A percentile compares a stretch with the other conserved stretches of the same genome.
phyloP scores from a whole-genome alignment of 2,113 vertebrate genomes.

The Sylvilagus bachmani region DNA sequence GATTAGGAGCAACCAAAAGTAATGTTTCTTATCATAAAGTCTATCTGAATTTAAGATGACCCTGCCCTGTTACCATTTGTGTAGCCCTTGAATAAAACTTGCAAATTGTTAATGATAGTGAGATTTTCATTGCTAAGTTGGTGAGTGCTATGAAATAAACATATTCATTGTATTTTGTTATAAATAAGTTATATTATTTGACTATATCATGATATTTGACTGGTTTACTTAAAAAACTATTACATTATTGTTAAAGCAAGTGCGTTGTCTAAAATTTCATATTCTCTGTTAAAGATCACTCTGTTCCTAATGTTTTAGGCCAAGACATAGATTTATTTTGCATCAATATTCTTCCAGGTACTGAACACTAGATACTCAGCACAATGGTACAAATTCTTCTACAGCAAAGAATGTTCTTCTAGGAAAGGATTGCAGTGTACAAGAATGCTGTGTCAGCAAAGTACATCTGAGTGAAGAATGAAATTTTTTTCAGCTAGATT shows the following conservation, averaged over 20 bases:
- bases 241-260: not conserved
- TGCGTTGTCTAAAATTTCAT: not conserved
- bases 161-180: not conserved
- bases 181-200: not conserved
- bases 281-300: not conserved
- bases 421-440: slow-evolving; percentile 56
- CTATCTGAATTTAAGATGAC: not conserved
- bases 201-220: not conserved
- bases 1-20: not conserved
- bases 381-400: slow-evolving; percentile 65
- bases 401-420: slow-evolving; percentile 74
- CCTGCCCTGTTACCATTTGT: not conserved
- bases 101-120: not conserved
- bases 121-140: not conserved
- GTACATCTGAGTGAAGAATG: slow-evolving; percentile 58
- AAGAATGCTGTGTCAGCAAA: slow-evolving; percentile 73
- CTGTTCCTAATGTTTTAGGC: not conserved
- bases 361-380: not conserved
- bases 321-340: not conserved
- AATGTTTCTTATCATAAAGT: not conserved
- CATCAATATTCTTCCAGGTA: not conserved
- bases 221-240: not conserved
- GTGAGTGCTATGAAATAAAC: not conserved
- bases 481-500: slow-evolving; percentile 62
- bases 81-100: not conserved